Evolutionary conservation across 2,113 vertebrate species (phyloP).

Genomic region (Lasiurus cinereus): DNA sequence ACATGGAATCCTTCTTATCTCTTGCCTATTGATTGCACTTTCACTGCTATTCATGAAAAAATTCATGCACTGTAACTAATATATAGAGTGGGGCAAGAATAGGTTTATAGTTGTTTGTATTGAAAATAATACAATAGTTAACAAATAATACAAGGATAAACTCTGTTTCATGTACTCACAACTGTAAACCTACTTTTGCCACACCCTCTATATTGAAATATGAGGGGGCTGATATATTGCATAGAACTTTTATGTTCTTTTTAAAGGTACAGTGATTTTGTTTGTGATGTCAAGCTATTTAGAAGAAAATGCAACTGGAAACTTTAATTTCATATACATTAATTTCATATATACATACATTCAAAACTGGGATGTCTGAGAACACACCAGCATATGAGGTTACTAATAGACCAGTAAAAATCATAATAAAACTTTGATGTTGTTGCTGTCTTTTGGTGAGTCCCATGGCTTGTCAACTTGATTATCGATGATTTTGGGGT

Average conservation of each 20-base stretch:
- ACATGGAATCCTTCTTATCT: neutral
- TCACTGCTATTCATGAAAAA: conserved; percentile 9
- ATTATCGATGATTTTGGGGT: neutral
- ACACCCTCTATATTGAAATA: neutral
- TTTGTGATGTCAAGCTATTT: neutral
- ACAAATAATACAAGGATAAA: neutral
- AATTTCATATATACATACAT: neutral
- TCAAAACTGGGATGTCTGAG: neutral
- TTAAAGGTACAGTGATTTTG: neutral
- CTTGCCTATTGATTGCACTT: conserved; percentile 19
- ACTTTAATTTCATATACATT: neutral
- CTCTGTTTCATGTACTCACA: neutral
- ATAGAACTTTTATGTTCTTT: neutral
- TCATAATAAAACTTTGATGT: neutral
- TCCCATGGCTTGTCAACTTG: neutral
- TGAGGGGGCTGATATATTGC: neutral
- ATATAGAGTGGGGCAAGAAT: neutral
- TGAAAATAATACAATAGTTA: neutral
- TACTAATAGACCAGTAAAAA: neutral
- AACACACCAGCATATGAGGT: neutral
- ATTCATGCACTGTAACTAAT: neutral
- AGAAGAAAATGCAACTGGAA: neutral
- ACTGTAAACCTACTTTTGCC: neutral
- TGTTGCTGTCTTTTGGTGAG: neutral
- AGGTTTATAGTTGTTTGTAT: neutral